Evolutionary conservation across 2,797 vertebrate species (phyloP), one percentile per base, ranked within the genome.

Genomic region (Phyllotis vaccarum): DNA sequence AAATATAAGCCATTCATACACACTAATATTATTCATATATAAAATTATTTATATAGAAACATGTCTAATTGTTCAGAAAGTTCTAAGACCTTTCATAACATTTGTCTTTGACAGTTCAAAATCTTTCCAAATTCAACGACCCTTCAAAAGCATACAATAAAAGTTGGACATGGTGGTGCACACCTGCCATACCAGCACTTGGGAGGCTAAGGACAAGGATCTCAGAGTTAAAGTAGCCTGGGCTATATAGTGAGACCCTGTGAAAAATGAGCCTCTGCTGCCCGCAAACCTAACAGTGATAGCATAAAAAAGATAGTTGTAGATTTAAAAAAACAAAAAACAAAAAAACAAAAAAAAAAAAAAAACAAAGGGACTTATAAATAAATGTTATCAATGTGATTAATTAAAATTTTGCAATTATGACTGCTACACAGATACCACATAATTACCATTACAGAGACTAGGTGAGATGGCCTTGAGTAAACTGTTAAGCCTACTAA

Each of bases 91-190:
- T 90, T 52, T 29, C 27, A 40, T 52, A 27, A 79, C 27, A 89
- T 79, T 52, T 70, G 40, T 76, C 83, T 82, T 75, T 64, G 46
- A 93, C 81, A 72, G 79, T n/a, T 93, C 31, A 86, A 34, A 85
- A 88, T 3, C 34, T 91, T 91, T 89, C 54, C 66, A 78, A 0
- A 64, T 6, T 16, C 22, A 80, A 70, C 86, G 22, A 70, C 24
- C 24, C 2, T 10, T 43, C 34, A 79, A 76, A 95, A 70, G n/a
- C 43, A 80, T 70, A 5, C 31, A 70, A 80, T 0, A 31, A 3
- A n/a, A 12, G 19, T 10, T 58, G 56, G 56, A 58, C 24, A 27
- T 24, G 19, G 34, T 16, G 29, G 24, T 14, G 8, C 31, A 5
- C 62, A 21, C 11, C 19, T 68, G 62, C 6, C 29, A 22, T 2